Conservation (phyloP, 2,113 vertebrate genomes). For the Pelusios castaneus region DNA sequence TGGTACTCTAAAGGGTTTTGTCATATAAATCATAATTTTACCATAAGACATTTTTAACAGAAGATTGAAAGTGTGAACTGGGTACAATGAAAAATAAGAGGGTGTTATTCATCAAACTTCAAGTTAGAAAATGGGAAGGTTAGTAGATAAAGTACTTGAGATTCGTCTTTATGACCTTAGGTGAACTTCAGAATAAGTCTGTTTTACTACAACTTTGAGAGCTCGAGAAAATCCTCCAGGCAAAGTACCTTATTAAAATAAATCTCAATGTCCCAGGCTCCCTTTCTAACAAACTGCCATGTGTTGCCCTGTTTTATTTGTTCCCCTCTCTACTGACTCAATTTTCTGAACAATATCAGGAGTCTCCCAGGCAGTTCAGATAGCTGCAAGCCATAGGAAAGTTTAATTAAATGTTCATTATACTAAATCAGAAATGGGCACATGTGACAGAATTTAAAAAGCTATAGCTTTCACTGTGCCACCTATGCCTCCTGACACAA, state of each 20-base stretch:
- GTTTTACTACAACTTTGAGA: conserved; percentile 6
- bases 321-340: neutral
- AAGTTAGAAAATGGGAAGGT: neutral
- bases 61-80: neutral
- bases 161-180: neutral
- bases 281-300: neutral
- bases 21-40: conserved; percentile 14
- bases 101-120: neutral
- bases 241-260: conserved; percentile 18
- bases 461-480: neutral
- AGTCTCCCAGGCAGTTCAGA: neutral
- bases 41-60: neutral
- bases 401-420: conserved; percentile 10
- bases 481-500: neutral
- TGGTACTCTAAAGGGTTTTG: neutral
- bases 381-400: neutral
- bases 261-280: neutral
- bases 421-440: neutral
- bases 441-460: neutral
- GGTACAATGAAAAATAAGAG: neutral
- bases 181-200: neutral
- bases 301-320: neutral
- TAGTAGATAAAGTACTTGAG: conserved; percentile 11
- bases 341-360: conserved; percentile 5
- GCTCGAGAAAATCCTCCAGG: conserved; percentile 11